These are phyloP conservation scores for Anoncus sp. DNA, from an alignment of 2,888 invertebrate genomes.

Conservation along the genomic window DNA sequence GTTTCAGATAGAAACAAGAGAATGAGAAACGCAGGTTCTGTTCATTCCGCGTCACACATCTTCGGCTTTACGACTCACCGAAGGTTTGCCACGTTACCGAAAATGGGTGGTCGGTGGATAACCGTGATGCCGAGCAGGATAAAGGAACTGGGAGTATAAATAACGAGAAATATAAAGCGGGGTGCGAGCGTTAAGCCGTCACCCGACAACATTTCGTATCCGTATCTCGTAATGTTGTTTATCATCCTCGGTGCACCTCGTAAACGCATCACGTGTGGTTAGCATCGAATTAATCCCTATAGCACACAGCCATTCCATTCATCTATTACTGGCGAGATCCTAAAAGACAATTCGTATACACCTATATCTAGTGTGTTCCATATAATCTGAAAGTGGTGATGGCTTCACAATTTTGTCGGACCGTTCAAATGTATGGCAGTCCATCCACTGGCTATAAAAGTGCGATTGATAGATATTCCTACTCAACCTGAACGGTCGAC, in stretches of 20 bases:
- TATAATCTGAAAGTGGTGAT: constrained; percentile 20
- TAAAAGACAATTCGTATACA: constrained; percentile 27
- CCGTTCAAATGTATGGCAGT: constrained; percentile 6
- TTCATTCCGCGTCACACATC: constrained; percentile 42
- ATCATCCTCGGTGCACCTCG: constrained; percentile 64
- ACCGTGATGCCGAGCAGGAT: constrained; percentile 12
- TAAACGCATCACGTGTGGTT: constrained; percentile 59
- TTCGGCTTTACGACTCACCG: constrained; percentile 48
- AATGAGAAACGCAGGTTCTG: constrained; percentile 36
- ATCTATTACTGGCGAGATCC: constrained; percentile 16
- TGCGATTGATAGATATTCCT: background rate
- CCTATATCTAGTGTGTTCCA: constrained; percentile 16
- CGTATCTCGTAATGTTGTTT: constrained; percentile 67
- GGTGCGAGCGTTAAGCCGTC: constrained; percentile 43
- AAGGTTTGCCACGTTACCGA: constrained; percentile 42
- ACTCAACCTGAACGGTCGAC: background rate
- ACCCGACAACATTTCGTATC: constrained; percentile 53
- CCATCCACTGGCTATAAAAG: constrained; percentile 12
- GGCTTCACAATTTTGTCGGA: constrained; percentile 7
- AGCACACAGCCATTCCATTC: constrained; percentile 16
- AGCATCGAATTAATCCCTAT: constrained; percentile 30
- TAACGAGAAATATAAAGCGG: constrained; percentile 42
- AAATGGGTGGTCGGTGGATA: constrained; percentile 43
- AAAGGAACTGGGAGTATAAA: constrained; percentile 38
- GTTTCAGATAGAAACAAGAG: constrained; percentile 9